A percentile compares a stretch with the other conserved stretches of the same genome.
phyloP scores from a whole-genome alignment of 2,888 invertebrate species.

The Ellobium chinense region DNA sequence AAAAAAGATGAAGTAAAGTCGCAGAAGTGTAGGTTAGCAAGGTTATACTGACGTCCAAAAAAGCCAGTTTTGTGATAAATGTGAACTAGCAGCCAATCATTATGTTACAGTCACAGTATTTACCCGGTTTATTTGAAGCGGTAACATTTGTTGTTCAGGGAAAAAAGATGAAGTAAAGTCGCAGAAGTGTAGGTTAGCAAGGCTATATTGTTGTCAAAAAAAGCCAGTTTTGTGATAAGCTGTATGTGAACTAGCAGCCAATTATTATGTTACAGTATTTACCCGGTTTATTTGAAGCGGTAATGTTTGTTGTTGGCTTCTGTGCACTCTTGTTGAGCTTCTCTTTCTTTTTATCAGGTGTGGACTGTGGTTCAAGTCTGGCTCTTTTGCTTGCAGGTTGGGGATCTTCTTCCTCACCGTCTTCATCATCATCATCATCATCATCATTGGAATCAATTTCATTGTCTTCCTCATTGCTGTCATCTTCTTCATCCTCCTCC shows the following conservation, averaged over 20 bases:
- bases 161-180: too few relatives aligned
- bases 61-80: too few relatives aligned
- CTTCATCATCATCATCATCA: not conserved
- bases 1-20: too few relatives aligned
- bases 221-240: not conserved
- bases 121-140: too few relatives aligned
- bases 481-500: not conserved
- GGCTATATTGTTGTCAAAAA: too few relatives aligned
- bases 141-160: too few relatives aligned
- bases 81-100: too few relatives aligned
- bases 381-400: slow-evolving; percentile 4
- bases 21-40: too few relatives aligned
- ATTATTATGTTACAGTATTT: not conserved
- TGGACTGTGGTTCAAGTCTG: not conserved
- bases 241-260: not conserved
- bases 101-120: too few relatives aligned
- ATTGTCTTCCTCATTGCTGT: not conserved
- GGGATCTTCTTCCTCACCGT: not conserved
- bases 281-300: not conserved
- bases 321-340: too few relatives aligned
- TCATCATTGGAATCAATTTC: not conserved
- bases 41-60: too few relatives aligned
- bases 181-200: too few relatives aligned
- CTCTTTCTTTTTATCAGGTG: not conserved
- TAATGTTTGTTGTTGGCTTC: not conserved